Base-by-base conservation (phyloP, 2,113 vertebrate genomes). In the Symphodus melops region DNA sequence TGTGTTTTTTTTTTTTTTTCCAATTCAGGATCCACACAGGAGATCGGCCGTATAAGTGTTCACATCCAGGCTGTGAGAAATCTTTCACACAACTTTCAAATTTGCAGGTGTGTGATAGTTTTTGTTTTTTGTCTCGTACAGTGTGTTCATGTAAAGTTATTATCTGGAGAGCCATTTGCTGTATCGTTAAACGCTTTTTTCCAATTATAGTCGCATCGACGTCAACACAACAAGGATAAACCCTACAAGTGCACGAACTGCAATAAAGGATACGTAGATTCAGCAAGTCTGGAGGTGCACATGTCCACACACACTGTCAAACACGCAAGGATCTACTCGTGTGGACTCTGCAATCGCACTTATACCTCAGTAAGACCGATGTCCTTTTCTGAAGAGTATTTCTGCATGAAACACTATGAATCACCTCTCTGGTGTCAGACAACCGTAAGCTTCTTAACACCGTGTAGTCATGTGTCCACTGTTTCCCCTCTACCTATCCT, bases 211-310 rank as follows among this genome's bases (percentile, higher is more conserved):
- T 99, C 98, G 75, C 98, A 99, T 86, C 96, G 98, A 78, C 95
- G 97, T 91, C 98, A 99, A 86, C 98, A 99, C 95, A 99, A 99
- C 93, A 99, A 99, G 95, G 98, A 99, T 93, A 99, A 99, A 93
- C 98, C 98, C 57, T 99, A 96, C 94, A 99, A 99, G 95, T 99
- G 98, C 95, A 94, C 96, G 92, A 97, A 99, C 88, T 99, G 98
- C 93, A 97, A 99, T 92, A 96, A 97, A 77, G 98, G 97, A 5
- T 99, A 99, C 86, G 95, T 96, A 48, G 98, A 99, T 33, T 93
- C 96, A 0, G 94, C 96, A 52, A 97, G 96, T 0, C 90, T 99
- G 72, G 97, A 99, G 93, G 96, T 97, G 10, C 98, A 99, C 92
- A 93, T 99, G 84, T 95, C 97, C 21, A 98, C 97, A 0, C 98